These are phyloP conservation scores for Epirrita christyi DNA, from an alignment of 2,888 invertebrate species.

Conservation along the genomic window DNA sequence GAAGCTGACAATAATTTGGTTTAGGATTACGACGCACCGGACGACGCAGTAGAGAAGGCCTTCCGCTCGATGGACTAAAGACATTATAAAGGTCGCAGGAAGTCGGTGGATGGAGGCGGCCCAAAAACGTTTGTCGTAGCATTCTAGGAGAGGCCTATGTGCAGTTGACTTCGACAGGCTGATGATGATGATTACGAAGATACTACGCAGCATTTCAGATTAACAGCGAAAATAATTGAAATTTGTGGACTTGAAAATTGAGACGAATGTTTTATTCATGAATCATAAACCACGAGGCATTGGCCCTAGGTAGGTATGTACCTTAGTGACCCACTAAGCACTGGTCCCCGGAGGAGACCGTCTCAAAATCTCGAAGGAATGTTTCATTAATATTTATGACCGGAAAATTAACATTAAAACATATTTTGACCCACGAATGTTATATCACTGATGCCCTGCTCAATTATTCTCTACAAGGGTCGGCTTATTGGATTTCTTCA, in stretches of 20 bases:
- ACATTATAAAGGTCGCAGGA: no score
- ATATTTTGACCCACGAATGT: constrained; percentile 65
- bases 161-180: no score
- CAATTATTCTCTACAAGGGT: constrained; percentile 47
- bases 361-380: constrained; percentile 54
- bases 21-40: no score
- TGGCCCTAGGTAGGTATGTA: constrained; percentile 32
- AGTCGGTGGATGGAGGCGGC: no score
- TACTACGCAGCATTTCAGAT: background rate
- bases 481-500: constrained; percentile 45
- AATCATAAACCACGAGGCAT: constrained; percentile 34
- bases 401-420: constrained; percentile 78
- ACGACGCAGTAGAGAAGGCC: no score
- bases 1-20: background rate
- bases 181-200: no score
- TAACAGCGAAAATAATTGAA: background rate
- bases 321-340: constrained; percentile 54
- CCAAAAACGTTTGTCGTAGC: no score
- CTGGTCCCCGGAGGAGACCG: constrained; percentile 16
- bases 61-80: no score
- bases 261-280: constrained; percentile 31
- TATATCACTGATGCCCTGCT: constrained; percentile 57
- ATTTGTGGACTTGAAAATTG: constrained; percentile 8
- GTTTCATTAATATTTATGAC: constrained; percentile 79
- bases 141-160: no score